A percentile compares a stretch with the other conserved stretches of the same genome.
Conservation (phyloP, 2,113 vertebrate species). For the Poeciliopsis occidentalis region DNA sequence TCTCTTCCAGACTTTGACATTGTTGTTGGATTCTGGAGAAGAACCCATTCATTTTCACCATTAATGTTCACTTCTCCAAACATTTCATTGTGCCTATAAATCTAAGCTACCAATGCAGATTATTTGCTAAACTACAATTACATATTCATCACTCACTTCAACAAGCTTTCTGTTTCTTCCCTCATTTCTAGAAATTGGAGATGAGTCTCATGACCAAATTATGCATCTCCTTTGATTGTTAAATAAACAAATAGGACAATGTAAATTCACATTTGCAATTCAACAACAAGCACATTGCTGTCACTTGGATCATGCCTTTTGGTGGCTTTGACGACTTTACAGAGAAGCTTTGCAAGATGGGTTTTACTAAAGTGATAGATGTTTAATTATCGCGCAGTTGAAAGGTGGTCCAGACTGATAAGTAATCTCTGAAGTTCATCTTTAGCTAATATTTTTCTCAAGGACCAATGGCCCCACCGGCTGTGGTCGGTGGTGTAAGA, state of each 20-base stretch:
- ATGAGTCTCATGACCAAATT: conserved; percentile 2
- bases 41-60: not conserved
- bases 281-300: conserved; percentile 47
- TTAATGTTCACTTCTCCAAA: not conserved
- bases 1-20: not conserved
- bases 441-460: conserved; percentile 53
- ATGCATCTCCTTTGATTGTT: conserved; percentile 39
- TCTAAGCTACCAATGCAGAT: conserved; percentile 29
- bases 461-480: conserved; percentile 38
- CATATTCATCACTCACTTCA: conserved; percentile 9
- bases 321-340: conserved; percentile 15
- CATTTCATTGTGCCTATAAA: conserved; percentile 13
- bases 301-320: conserved; percentile 50
- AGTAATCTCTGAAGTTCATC: conserved; percentile 64
- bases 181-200: conserved; percentile 20
- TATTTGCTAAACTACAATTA: conserved; percentile 12
- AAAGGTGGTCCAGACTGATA: conserved; percentile 65
- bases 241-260: conserved; percentile 42
- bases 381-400: conserved; percentile 40
- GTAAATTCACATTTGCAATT: conserved; percentile 35
- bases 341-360: conserved; percentile 2
- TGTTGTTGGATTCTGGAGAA: not conserved
- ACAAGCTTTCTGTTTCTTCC: conserved; percentile 6
- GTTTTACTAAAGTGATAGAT: conserved; percentile 50
- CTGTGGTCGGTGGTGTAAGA: conserved; percentile 36